These are phyloP conservation scores for Parauchenoglanis punctatus DNA, from an alignment of 2,797 vertebrate species.

Conservation along the genomic window DNA sequence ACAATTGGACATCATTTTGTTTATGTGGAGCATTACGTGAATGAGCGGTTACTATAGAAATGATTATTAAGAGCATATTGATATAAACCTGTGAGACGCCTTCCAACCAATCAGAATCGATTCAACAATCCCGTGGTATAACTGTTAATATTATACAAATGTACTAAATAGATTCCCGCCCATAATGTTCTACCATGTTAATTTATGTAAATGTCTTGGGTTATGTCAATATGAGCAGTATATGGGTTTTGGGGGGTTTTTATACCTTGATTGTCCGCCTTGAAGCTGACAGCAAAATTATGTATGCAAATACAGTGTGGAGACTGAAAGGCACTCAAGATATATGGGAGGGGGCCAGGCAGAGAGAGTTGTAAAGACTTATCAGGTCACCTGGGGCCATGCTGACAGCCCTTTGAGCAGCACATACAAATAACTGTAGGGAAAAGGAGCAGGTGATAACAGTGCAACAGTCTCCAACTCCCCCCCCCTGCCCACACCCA, in stretches of 20 bases:
- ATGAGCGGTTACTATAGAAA: background rate
- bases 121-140: background rate
- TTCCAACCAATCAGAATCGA: background rate
- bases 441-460: conserved; percentile 64
- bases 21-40: too few relatives aligned
- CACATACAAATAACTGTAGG: conserved; percentile 60
- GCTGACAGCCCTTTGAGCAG: conserved; percentile 56
- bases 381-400: conserved; percentile 49
- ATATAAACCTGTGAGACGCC: too few relatives aligned
- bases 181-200: background rate
- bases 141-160: conserved; percentile 5
- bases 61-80: background rate
- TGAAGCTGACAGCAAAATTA: conserved; percentile 38
- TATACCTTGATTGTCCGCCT: conserved; percentile 5
- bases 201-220: background rate
- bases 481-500: conserved; percentile 37
- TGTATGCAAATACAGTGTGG: conserved; percentile 55
- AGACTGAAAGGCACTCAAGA: conserved; percentile 43
- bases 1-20: background rate
- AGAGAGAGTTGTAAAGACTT: conserved; percentile 52
- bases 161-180: too few relatives aligned
- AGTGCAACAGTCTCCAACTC: conserved; percentile 63
- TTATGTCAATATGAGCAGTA: background rate
- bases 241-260: background rate
- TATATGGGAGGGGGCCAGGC: conserved; percentile 45